Percentiles rank a stretch among this genome's conserved stretches.
Conservation (phyloP, 2,888 invertebrate species). For the Cephus nigrinus region DNA sequence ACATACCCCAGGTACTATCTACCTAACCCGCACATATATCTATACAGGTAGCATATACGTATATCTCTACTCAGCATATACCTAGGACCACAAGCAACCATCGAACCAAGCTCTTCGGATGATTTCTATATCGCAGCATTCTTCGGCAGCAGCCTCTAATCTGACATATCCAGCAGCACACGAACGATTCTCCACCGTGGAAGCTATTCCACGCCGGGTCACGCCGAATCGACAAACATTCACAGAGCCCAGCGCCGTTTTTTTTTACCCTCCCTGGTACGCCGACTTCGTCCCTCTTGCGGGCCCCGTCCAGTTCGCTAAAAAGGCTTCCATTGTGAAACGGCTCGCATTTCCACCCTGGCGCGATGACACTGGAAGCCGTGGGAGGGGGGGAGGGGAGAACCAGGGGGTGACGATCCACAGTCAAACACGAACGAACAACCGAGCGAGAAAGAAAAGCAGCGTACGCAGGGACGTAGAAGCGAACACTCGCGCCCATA, state of each 20-base stretch:
- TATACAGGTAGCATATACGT: background rate
- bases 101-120: background rate
- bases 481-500: constrained; percentile 56
- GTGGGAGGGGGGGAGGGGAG: constrained; percentile 19
- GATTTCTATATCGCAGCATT: background rate
- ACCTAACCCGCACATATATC: background rate
- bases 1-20: background rate
- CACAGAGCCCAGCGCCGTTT: background rate
- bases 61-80: background rate
- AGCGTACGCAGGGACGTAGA: constrained; percentile 22
- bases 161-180: background rate
- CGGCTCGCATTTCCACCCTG: constrained; percentile 61
- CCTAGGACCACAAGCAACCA: background rate
- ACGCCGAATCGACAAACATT: constrained; percentile 3
- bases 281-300: background rate
- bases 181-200: background rate
- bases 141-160: background rate
- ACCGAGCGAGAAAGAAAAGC: constrained; percentile 20
- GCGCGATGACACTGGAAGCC: constrained; percentile 49
- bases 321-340: constrained; percentile 57
- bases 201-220: background rate
- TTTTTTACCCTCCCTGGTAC: background rate
- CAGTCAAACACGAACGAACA: constrained; percentile 51
- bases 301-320: constrained; percentile 7
- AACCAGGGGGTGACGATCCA: constrained; percentile 45